Percentiles rank a stretch among this genome's conserved stretches.
phyloP scores from a whole-genome alignment of 2,113 vertebrate species.

The Dasyurus viverrinus region DNA sequence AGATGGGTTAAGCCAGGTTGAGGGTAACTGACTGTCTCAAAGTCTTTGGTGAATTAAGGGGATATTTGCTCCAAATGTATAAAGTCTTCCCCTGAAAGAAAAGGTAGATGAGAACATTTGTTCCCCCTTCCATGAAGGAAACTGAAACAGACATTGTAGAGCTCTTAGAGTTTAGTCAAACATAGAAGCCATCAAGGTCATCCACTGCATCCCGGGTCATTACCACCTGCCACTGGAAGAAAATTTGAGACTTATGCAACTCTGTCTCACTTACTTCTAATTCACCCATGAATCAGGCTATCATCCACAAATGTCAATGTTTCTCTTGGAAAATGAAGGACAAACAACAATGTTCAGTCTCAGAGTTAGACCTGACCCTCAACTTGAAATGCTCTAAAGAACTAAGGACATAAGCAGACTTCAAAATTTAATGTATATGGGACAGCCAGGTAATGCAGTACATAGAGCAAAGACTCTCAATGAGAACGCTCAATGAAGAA shows the following conservation, averaged over 20 bases:
- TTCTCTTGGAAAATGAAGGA: not conserved
- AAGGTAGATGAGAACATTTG: too few relatives aligned
- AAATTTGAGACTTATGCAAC: not conserved
- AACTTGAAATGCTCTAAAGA: slow-evolving; percentile 11
- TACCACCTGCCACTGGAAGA: not conserved
- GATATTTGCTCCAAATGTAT: too few relatives aligned
- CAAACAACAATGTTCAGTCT: not conserved
- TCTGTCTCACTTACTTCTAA: not conserved
- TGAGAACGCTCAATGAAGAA: not conserved
- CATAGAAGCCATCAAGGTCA: too few relatives aligned
- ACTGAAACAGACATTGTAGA: too few relatives aligned
- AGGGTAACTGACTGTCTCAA: too few relatives aligned
- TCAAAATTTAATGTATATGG: not conserved
- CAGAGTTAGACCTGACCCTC: not conserved
- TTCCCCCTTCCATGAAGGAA: too few relatives aligned
- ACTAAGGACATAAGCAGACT: not conserved
- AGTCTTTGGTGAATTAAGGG: too few relatives aligned
- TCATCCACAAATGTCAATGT: not conserved
- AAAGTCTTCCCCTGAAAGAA: too few relatives aligned
- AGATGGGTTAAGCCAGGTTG: too few relatives aligned
- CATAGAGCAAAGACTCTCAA: not conserved
- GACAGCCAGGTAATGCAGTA: not conserved
- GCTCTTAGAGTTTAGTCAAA: too few relatives aligned
- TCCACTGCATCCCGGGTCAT: too few relatives aligned
- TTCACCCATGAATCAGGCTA: not conserved